Base-by-base conservation (phyloP, 2,888 invertebrate genomes). In the Eristalinus aeneus region DNA sequence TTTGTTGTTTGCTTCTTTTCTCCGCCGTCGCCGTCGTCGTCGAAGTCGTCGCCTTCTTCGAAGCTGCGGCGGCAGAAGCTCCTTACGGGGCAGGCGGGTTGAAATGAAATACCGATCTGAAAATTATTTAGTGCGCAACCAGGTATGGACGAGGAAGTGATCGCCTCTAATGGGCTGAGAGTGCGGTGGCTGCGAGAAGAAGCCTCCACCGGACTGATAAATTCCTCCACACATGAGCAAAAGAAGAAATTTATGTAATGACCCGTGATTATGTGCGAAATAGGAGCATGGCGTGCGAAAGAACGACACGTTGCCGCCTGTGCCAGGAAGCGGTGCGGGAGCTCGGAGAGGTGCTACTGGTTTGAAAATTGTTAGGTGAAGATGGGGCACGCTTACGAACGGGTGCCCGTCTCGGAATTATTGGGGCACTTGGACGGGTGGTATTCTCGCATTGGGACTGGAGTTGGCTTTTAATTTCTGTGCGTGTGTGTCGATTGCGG, bases 221-320 rank as follows among this genome's bases (percentile, higher is more conserved):
- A 81, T 81, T 85, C 68, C 56, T 56, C 75, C 46, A 32, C 72
- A 64, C 81, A 80, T 73, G 76, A 76, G 76, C 69, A 80, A 69
- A 73, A 54, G 64, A 73, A 54, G 81, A 85, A 85, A 85, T 85
- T 85, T 85, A 85, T 85, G 85, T 85, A 85, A 85, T 85, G 85
- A 85, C 81, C 85, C 73, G 12, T 81, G 76, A 85, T 85, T 85
- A 85, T 81, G 81, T 85, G 85, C 76, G 85, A 85, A 85, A 81
- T 81, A 85, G 85, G 80, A 73, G 85, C 73, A 76, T 85, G 73
- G 85, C 85, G 85, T 85, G 85, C 76, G 85, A 85, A 85, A 34
- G 68, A 73, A 71, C 85, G 73, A 85, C 81, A 81, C 64, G 76
- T 76, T 64, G 76, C 31, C 34, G 54, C 22, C n/a, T 9, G 6